Percentiles rank a stretch among this genome's conserved stretches.
Evolutionary conservation across 2,113 vertebrate species (phyloP).

Genomic region (Nibea albiflora): DNA sequence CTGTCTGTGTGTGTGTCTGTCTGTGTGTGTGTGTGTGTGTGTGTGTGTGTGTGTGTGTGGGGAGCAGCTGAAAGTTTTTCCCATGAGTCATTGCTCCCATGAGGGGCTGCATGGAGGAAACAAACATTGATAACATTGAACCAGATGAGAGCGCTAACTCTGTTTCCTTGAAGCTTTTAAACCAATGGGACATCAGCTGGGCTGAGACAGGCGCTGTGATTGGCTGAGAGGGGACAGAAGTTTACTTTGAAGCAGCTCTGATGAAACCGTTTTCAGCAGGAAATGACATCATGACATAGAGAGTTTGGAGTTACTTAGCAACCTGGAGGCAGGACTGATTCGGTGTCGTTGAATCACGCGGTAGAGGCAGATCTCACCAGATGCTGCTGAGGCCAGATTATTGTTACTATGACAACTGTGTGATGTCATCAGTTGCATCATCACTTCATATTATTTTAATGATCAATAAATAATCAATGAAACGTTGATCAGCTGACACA

Average conservation of each 20-base stretch:
- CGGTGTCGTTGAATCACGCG: background rate
- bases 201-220: background rate
- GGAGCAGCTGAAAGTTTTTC: slow-evolving; percentile 29
- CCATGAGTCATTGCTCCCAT: slow-evolving; percentile 35
- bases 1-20: no score
- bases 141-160: background rate
- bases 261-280: background rate
- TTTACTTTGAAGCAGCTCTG: background rate
- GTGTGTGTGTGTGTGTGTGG: background rate
- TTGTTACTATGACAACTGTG: background rate
- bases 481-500: no score
- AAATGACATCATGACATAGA: background rate
- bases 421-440: background rate
- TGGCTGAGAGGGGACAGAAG: background rate
- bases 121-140: background rate
- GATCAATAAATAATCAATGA: no score
- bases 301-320: background rate
- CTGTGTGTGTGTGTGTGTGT: no score
- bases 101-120: background rate
- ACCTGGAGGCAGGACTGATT: background rate
- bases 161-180: background rate
- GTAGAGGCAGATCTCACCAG: no score
- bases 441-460: background rate
- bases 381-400: background rate
- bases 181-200: background rate